Conservation (phyloP, 2,888 invertebrate genomes). For the Conops quadrifasciatus region DNA sequence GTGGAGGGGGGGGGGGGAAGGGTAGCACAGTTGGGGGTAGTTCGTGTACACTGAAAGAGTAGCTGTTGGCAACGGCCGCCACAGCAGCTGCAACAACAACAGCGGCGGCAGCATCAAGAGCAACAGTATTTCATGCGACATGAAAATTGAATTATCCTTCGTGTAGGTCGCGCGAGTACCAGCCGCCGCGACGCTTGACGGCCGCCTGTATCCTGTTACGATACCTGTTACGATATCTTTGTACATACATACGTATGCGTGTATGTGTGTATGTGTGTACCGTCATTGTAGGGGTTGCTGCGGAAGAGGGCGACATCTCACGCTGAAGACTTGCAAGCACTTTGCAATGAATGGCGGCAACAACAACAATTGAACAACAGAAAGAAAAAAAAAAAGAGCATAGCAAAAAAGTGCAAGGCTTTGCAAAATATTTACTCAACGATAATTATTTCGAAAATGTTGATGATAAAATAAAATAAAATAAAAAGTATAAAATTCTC, state of each 20-base stretch:
- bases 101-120: constrained; percentile 4
- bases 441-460: constrained; percentile 26
- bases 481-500: no score
- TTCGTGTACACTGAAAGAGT: neutral
- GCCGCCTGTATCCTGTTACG: neutral
- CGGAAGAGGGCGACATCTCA: neutral
- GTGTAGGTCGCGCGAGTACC: constrained; percentile 12
- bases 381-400: neutral
- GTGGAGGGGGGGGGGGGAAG: neutral
- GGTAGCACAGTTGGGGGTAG: no score
- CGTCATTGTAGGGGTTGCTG: neutral
- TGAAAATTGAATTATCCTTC: constrained; percentile 28
- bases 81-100: neutral
- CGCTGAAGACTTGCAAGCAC: neutral
- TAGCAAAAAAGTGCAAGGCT: neutral
- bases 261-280: constrained; percentile 8
- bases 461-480: constrained; percentile 20
- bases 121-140: constrained; percentile 7
- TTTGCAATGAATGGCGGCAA: neutral
- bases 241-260: neutral
- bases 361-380: neutral
- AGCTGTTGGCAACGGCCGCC: neutral
- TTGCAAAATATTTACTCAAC: constrained; percentile 26
- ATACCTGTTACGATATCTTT: no score
- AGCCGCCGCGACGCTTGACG: neutral